Evolutionary conservation across 2,888 invertebrate species (phyloP), one percentile per base, ranked within the genome.

Genomic region (Notodonta dromedarius): DNA sequence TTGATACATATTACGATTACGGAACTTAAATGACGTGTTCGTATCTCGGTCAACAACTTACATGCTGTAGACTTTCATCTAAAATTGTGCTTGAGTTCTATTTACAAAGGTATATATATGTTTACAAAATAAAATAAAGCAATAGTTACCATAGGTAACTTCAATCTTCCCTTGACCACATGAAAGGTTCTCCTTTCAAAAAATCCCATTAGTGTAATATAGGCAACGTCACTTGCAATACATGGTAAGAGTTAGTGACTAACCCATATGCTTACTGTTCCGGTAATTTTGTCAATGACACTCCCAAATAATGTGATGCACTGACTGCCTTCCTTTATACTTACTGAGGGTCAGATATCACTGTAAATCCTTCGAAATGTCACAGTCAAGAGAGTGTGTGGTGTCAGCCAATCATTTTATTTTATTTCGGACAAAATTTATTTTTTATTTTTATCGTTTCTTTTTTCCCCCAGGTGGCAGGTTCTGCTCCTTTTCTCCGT

Each of bases 401-500:
- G 4, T 35, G 35, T 35, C 6, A 7, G 35, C 7, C 35, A 35
- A 7, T 7, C 35, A 35, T 35, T 3, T n/a, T n/a, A n/a, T n/a
- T n/a, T n/a, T n/a, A n/a, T n/a, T n/a, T n/a, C n/a, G n/a, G n/a
- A n/a, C n/a, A n/a, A n/a, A n/a, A n/a, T n/a, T n/a, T n/a, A n/a
- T n/a, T n/a, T n/a, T n/a, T n/a, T n/a, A n/a, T n/a, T n/a, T n/a
- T n/a, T n/a, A n/a, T n/a, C 7, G 35, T 35, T 35, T 42, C 2
- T 42, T 42, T n/a, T 42, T 42, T 52, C 42, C 40, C 1, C 5
- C 93, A 96, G 99, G 99, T 76, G 99, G 99, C 5, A 95, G 99
- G 75, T 95, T 99, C 71, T 99, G 99, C 87, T 98, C 98, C 0
- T 99, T 99, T 92, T 99, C 99, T 0, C 99, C 99, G 0, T 99